These are phyloP conservation scores for Neocrepidodera transversa DNA, from an alignment of 2,888 invertebrate species.

Conservation along the genomic window DNA sequence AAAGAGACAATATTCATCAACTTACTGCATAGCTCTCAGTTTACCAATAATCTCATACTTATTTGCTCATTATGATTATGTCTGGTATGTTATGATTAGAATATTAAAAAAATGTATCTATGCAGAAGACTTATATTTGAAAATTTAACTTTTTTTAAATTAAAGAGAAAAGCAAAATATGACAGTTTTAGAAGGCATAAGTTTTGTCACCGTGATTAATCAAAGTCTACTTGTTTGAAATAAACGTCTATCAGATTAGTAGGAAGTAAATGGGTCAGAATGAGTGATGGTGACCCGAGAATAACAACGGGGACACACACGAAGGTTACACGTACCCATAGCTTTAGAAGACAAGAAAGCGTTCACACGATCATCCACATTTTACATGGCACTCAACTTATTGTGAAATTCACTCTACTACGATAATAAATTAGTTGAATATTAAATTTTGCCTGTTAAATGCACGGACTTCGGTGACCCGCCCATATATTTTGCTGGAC, in stretches of 20 bases:
- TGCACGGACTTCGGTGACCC: constrained; percentile 37
- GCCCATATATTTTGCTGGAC: constrained; percentile 40
- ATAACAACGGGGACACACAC: constrained; percentile 36
- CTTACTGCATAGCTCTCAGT: no score
- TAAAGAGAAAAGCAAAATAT: no score
- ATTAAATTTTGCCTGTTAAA: constrained; percentile 41
- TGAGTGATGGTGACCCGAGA: constrained; percentile 25
- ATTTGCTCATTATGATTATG: no score
- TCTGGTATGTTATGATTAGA: no score
- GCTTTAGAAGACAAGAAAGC: constrained; percentile 34
- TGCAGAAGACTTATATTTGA: no score
- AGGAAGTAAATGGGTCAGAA: constrained; percentile 28
- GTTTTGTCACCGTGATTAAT: constrained; percentile 16
- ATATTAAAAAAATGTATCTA: no score
- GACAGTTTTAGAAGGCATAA: not conserved
- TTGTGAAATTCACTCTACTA: constrained; percentile 39
- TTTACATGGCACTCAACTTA: constrained; percentile 38
- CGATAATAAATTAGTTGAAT: constrained; percentile 40
- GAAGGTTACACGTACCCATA: constrained; percentile 33
- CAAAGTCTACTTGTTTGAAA: constrained; percentile 2
- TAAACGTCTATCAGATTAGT: constrained; percentile 9
- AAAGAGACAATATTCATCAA: no score
- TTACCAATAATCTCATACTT: no score
- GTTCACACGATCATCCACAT: constrained; percentile 43
- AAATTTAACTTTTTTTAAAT: no score